Evolutionary conservation across 2,113 vertebrate species (phyloP), one percentile per base, ranked within the genome.

Genomic region (Phyllostomus discolor): DNA sequence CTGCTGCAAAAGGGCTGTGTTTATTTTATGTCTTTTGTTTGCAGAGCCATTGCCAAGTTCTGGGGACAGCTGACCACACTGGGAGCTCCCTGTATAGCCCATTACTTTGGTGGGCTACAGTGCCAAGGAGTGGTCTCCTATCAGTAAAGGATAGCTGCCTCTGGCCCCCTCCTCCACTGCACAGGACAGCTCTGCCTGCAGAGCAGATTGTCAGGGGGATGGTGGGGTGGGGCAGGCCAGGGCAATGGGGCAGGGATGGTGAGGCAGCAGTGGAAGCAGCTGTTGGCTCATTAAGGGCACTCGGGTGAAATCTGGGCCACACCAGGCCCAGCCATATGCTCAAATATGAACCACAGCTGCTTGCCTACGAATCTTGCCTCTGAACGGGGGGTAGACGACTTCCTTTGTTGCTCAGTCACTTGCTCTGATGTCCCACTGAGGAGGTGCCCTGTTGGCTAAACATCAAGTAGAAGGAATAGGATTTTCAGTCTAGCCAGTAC

Each of bases 251-350:
- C 22, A 93, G 10, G 16, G 94, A 41, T 10, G 2, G 54, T 57
- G 43, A 50, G 57, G 88, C 92, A 78, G 70, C 5, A 11, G 26
- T 14, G 0, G 90, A 84, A 93, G 69, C 97, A 98, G 96, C 80
- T 94, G 97, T 57, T 81, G 75, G 87, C 95, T 97, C 94, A 52
- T 92, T 64, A 93, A 82, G 26, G 73, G 86, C 82, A 92, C 93
- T 92, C 17, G 35, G 95, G 96, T 96, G 97, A 86, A 92, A 97
- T 69, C 86, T 93, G 41, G 91, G 94, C 94, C 83, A 64, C 80
- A 70, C 95, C n/a, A 90, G 95, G 92, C 82, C 90, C 81, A 24
- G 78, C 95, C 98, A 92, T 82, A 79, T 98, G 98, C 94, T 98
- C 75, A 24, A 78, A 43, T 62, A 79, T 97, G 92, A 69, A 72